Conservation (phyloP, 2,888 invertebrate species). For the Tiliacea citrago region DNA sequence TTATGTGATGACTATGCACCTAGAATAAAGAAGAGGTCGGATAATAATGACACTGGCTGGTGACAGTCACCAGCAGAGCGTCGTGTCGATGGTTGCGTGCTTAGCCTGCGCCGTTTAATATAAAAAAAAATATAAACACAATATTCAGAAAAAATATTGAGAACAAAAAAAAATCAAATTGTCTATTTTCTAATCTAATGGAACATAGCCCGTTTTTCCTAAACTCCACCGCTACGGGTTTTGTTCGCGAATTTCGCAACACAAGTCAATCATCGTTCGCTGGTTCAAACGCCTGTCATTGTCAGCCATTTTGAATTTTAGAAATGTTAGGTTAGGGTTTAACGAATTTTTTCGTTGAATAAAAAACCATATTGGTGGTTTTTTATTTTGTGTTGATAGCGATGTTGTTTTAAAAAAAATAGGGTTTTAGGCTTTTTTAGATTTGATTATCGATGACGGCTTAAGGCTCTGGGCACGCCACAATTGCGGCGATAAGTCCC, state of each 20-base stretch:
- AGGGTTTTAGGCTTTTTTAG: not conserved
- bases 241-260: conserved; percentile 42
- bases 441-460: not conserved
- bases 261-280: conserved; percentile 55
- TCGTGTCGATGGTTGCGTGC: no score
- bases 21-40: no score
- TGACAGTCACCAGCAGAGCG: no score
- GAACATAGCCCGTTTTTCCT: conserved; percentile 30
- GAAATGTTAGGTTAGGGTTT: conserved; percentile 54
- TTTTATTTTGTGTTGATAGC: conserved; percentile 10
- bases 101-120: no score
- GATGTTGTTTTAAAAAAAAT: not conserved
- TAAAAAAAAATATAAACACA: not conserved
- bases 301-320: conserved; percentile 56
- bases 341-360: conserved; percentile 34
- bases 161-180: not conserved
- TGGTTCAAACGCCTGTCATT: conserved; percentile 54
- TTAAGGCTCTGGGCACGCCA: not conserved
- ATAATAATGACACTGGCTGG: no score
- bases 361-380: conserved; percentile 16
- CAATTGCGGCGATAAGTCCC: not conserved
- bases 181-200: conserved; percentile 9
- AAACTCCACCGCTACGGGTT: conserved; percentile 20
- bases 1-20: no score
- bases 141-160: not conserved